Evolutionary conservation across 2,797 vertebrate species (phyloP).

Genomic region (Lateolabrax maculatus): DNA sequence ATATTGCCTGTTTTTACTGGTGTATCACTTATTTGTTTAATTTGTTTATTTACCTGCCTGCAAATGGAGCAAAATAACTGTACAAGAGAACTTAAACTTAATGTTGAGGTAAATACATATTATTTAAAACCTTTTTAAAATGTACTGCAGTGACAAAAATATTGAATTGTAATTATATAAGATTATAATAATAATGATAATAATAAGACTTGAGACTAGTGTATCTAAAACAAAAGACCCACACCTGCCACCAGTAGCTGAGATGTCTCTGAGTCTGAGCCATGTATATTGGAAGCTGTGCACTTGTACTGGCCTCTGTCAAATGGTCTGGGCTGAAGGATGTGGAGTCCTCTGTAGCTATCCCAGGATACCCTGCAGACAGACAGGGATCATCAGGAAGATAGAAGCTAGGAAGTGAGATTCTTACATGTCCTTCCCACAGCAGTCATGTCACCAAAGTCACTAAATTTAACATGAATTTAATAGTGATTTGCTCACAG

Average conservation of each 20-base stretch:
- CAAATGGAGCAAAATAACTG: not conserved
- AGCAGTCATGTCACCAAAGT: not conserved
- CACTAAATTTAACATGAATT: not conserved
- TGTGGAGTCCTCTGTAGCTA: slow-evolving; percentile 79
- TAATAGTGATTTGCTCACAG: not conserved
- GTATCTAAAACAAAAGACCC: slow-evolving; percentile 13
- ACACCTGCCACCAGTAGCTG: slow-evolving; percentile 87
- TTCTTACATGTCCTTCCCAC: not conserved
- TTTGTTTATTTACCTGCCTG: too few relatives aligned
- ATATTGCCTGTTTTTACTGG: too few relatives aligned
- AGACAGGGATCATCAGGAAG: not conserved
- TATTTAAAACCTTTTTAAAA: not conserved
- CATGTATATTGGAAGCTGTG: slow-evolving; percentile 81
- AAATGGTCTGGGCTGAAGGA: slow-evolving; percentile 81
- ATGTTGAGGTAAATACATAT: not conserved
- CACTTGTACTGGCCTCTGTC: slow-evolving; percentile 91
- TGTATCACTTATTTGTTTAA: too few relatives aligned
- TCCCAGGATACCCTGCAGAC: slow-evolving; percentile 83
- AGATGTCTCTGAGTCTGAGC: slow-evolving; percentile 87
- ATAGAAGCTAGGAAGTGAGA: not conserved
- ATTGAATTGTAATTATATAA: not conserved
- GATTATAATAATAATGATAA: not conserved
- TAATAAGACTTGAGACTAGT: not conserved
- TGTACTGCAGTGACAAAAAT: not conserved
- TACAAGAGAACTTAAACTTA: not conserved